Percentiles rank a stretch among this genome's conserved stretches.
phyloP scores from a whole-genome alignment of 92 coral and sea anemone species.

The Zoanthus sociatus region DNA sequence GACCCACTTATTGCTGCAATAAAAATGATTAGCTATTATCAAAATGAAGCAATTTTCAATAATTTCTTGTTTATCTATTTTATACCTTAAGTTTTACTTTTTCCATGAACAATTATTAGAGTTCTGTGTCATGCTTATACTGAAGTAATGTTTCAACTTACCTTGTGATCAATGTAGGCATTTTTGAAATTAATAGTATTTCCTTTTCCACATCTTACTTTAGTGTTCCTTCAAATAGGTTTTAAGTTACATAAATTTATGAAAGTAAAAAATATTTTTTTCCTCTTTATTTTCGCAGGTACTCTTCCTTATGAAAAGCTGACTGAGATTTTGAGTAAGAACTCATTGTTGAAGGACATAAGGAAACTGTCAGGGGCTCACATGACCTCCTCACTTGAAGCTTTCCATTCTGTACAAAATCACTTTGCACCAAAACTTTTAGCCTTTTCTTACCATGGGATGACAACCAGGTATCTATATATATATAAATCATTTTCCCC shows the following conservation, averaged over 20 bases:
- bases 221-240: background rate
- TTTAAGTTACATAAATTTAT: background rate
- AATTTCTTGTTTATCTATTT: no score
- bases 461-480: constrained; percentile 4
- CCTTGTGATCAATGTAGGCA: no score
- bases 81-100: no score
- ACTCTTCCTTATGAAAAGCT: background rate
- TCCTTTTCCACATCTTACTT: background rate
- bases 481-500: no score
- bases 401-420: constrained; percentile 3
- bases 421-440: constrained; percentile 20
- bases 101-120: no score
- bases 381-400: constrained; percentile 24
- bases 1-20: no score
- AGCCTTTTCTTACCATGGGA: constrained; percentile 13
- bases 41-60: no score
- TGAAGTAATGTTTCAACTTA: no score
- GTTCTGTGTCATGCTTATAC: no score
- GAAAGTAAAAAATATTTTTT: background rate
- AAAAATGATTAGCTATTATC: no score
- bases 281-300: constrained; percentile 1
- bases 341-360: background rate
- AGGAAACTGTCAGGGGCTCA: background rate
- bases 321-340: constrained; percentile 1
- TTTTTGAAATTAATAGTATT: no score